Evolutionary conservation across 2,113 vertebrate genomes (phyloP).

Genomic region (Coracopsis vasa): DNA sequence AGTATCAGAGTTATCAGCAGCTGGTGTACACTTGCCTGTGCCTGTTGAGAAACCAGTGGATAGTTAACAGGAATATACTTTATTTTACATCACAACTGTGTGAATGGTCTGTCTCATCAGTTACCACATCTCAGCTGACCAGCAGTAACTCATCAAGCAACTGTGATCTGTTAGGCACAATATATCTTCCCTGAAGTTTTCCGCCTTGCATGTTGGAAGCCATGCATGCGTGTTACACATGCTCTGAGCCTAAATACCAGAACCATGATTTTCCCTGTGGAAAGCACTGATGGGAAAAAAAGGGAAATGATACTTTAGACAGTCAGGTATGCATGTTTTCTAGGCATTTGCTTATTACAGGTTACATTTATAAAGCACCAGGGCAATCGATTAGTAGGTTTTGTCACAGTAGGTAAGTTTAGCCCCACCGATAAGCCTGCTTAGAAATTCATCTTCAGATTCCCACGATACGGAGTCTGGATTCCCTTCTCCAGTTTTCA

Average conservation of each 20-base stretch:
- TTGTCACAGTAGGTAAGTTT: neutral
- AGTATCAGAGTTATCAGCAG: constrained; percentile 3
- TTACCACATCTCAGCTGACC: neutral
- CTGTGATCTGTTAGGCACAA: neutral
- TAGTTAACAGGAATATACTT: neutral
- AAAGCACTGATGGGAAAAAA: neutral
- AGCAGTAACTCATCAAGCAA: neutral
- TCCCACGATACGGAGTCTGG: neutral
- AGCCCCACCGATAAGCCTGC: neutral
- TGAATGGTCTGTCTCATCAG: neutral
- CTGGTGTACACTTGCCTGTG: neutral
- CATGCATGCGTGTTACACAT: neutral
- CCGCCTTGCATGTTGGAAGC: neutral
- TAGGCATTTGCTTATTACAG: neutral
- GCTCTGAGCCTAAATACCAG: neutral
- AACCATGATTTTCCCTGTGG: neutral
- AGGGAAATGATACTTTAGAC: neutral
- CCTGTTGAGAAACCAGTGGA: constrained; percentile 3
- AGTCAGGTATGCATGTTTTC: neutral
- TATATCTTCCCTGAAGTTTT: neutral
- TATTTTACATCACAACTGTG: constrained; percentile 1
- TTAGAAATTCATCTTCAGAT: neutral
- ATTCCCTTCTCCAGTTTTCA: neutral
- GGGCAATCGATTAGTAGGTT: neutral
- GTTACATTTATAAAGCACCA: neutral